Conservation (phyloP, 1,140 invertebrate species). For the Grapholita molesta region DNA sequence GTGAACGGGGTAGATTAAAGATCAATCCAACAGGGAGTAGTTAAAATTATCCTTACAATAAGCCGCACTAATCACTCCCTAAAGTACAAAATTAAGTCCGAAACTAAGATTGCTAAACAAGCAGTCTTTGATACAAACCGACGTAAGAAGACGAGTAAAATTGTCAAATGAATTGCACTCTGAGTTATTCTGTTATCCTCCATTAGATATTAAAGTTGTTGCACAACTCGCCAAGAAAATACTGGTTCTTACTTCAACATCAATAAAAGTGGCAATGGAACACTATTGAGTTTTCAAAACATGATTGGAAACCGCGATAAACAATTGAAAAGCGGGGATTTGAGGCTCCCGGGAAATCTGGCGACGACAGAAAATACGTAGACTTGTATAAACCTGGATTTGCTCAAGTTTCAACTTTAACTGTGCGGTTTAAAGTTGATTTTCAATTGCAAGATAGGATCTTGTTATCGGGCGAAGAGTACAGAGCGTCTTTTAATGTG, state of each 20-base stretch:
- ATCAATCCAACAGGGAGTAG: too few relatives aligned
- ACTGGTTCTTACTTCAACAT: neutral
- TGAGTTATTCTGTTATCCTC: neutral
- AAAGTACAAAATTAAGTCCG: too few relatives aligned
- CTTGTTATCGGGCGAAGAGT: neutral
- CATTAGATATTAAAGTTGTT: neutral
- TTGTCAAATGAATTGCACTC: neutral
- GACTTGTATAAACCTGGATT: neutral
- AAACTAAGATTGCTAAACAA: too few relatives aligned
- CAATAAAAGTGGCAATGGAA: neutral
- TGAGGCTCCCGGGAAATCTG: slow-evolving; percentile 1
- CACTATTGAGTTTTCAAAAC: slow-evolving; percentile 8
- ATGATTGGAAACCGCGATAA: slow-evolving; percentile 1
- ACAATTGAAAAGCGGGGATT: slow-evolving; percentile 5
- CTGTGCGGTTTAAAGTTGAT: neutral
- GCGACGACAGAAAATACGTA: neutral
- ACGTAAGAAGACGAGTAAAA: neutral
- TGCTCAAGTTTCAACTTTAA: neutral
- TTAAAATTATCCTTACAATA: too few relatives aligned
- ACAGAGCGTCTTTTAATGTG: neutral
- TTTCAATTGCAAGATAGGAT: neutral
- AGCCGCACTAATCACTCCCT: too few relatives aligned
- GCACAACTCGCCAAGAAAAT: neutral
- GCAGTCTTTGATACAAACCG: too few relatives aligned
- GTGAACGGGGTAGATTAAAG: too few relatives aligned